phyloP scores from a whole-genome alignment of 2,797 vertebrate genomes.

The Ibycter americanus region DNA sequence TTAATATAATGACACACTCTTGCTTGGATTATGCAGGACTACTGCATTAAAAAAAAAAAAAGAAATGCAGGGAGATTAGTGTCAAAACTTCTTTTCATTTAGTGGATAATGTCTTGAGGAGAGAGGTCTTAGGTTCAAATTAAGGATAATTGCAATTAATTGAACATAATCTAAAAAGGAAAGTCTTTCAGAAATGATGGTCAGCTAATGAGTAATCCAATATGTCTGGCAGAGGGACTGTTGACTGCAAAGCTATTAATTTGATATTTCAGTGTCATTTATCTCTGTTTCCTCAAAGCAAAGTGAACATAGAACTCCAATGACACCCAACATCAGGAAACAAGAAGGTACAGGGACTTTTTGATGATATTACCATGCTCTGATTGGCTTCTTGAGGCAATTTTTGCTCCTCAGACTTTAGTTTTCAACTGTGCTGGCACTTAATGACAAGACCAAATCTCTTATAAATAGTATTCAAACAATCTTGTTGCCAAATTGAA shows the following conservation, averaged over 20 bases:
- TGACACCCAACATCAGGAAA: not conserved
- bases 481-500: not conserved
- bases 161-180: constrained; percentile 33
- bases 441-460: not conserved
- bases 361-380: not conserved
- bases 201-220: not conserved
- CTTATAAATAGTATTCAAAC: not conserved
- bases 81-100: constrained; percentile 42
- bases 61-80: not conserved
- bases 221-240: not conserved
- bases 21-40: constrained; percentile 11
- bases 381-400: not conserved
- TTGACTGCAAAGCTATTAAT: constrained; percentile 16
- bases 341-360: not conserved
- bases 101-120: not conserved
- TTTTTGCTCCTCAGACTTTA: not conserved
- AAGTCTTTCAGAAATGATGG: constrained; percentile 8
- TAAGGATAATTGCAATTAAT: constrained; percentile 55
- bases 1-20: constrained; percentile 11
- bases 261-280: constrained; percentile 26
- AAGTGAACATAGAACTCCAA: not conserved
- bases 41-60: not conserved
- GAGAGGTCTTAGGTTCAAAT: not conserved
- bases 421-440: not conserved
- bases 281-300: not conserved